Evolutionary conservation across 2,888 invertebrate species (phyloP).

Genomic region (Eulithis prunata): DNA sequence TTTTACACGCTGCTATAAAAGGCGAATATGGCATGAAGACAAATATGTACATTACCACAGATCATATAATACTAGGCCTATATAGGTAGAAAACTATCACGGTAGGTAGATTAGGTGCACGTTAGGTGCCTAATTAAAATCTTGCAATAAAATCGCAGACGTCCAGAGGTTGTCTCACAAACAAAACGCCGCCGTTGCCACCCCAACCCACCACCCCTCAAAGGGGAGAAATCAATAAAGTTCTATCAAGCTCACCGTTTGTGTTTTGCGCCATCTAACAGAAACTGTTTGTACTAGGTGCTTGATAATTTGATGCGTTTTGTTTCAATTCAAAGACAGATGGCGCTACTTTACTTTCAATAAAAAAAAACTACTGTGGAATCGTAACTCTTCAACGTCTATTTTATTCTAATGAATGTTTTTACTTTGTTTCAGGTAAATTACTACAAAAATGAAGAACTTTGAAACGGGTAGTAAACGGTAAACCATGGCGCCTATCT

Average conservation of each 20-base stretch:
- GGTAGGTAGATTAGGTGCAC: too few relatives aligned
- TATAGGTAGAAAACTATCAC: conserved; percentile 1
- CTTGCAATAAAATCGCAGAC: conserved; percentile 39
- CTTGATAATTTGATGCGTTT: not conserved
- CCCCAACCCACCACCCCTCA: conserved; percentile 23
- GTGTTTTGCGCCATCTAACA: conserved; percentile 44
- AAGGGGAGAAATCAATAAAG: conserved; percentile 42
- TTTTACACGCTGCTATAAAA: too few relatives aligned
- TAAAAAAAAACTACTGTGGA: not conserved
- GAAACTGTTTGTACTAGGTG: conserved; percentile 40
- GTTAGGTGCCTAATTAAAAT: conserved; percentile 28
- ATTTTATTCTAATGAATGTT: conserved; percentile 2
- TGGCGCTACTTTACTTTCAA: conserved; percentile 43
- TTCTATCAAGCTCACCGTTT: conserved; percentile 31
- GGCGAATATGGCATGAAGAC: too few relatives aligned
- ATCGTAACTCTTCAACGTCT: not conserved
- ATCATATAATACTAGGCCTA: too few relatives aligned
- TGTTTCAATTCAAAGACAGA: conserved; percentile 40
- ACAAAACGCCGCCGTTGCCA: conserved; percentile 37
- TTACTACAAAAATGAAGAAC: not conserved
- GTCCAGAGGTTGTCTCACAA: conserved; percentile 43
- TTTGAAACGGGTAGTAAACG: not conserved
- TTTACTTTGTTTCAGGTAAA: conserved; percentile 36
- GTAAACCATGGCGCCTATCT: not conserved
- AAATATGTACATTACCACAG: too few relatives aligned